These are phyloP conservation scores for Pectinophora gossypiella DNA, from an alignment of 1,140 invertebrate genomes.

Conservation along the genomic window DNA sequence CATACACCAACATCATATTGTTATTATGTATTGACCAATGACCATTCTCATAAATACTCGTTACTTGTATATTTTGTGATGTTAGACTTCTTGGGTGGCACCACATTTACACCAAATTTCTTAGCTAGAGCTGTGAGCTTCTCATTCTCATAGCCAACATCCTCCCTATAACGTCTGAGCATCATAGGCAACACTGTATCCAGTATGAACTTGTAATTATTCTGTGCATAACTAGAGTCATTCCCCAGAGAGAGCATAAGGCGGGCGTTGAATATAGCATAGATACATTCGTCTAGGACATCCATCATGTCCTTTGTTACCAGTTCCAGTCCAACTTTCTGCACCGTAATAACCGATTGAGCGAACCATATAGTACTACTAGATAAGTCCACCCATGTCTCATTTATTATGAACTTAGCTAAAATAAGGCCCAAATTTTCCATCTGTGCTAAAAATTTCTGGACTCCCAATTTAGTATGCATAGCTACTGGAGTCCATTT, in stretches of 20 bases:
- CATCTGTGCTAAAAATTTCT: conserved; percentile 69
- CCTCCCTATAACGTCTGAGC: conserved; percentile 66
- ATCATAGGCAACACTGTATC: conserved; percentile 68
- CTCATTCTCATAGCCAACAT: conserved; percentile 71
- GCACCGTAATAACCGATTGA: conserved; percentile 66
- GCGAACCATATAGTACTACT: conserved; percentile 74
- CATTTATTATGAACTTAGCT: conserved; percentile 73
- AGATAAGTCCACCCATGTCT: conserved; percentile 72
- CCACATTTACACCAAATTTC: conserved; percentile 63
- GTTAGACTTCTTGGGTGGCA: conserved; percentile 64
- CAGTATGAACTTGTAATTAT: conserved; percentile 71
- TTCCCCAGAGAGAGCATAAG: conserved; percentile 57
- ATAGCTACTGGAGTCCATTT: conserved; percentile 74
- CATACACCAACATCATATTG: conserved; percentile 36
- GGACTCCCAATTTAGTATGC: conserved; percentile 70
- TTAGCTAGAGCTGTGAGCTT: conserved; percentile 63
- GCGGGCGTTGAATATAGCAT: conserved; percentile 67
- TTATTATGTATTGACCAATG: conserved; percentile 21
- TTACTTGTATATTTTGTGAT: conserved; percentile 74
- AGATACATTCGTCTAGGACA: conserved; percentile 65
- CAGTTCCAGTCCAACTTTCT: conserved; percentile 66
- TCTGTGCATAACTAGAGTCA: conserved; percentile 68
- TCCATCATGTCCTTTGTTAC: conserved; percentile 74
- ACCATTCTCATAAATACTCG: conserved; percentile 73
- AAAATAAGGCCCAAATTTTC: conserved; percentile 71